Base-by-base conservation (phyloP, 1,140 invertebrate species). In the Drosophila arizonae region DNA sequence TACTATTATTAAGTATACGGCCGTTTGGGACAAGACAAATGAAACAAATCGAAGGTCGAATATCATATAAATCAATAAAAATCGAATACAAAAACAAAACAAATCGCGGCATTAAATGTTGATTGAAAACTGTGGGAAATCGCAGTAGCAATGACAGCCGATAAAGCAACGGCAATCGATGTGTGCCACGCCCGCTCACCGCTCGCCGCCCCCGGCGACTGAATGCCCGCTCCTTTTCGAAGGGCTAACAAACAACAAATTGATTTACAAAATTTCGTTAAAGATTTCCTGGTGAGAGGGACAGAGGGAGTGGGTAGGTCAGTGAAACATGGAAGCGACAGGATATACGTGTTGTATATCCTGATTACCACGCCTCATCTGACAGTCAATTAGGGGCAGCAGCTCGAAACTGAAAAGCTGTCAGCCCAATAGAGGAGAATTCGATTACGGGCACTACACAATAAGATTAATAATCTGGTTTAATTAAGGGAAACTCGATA, bases 61-160 rank as follows among this genome's bases (percentile, higher is more conserved):
- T 69, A 82, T 48, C 57, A 62, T 55, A 82, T 60, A 84, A 84
- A 82, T 82, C 76, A 84, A 84, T 82, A 81, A 67, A 68, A 62
- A 70, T 46, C 36, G 61, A 41, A 57, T 58, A 65, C 45, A 46
- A 72, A n/a, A 45, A 33, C 8, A 39, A 39, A 72, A 66, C 46
- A 51, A 66, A 66, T 72, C 57, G 58, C 58, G 8, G 43, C 65
- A 84, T 79, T 82, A 79, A 72, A 56, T 69, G 79, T 79, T 84
- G 64, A 79, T 82, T 66, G 67, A 69, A 84, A 84, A 72, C 30
- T 64, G 69, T 68, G 58, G 46, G 63, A 75, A 67, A 68, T 79
- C 76, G 46, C 72, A 67, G 61, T 63, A 66, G 51, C 52, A 77
- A 60, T 75, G 71, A 74, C 71, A 67, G 33, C 46, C 21, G 36